A percentile compares a stretch with the other conserved stretches of the same genome.
Conservation (phyloP, 2,888 invertebrate genomes). For the Dasypolia templi region DNA sequence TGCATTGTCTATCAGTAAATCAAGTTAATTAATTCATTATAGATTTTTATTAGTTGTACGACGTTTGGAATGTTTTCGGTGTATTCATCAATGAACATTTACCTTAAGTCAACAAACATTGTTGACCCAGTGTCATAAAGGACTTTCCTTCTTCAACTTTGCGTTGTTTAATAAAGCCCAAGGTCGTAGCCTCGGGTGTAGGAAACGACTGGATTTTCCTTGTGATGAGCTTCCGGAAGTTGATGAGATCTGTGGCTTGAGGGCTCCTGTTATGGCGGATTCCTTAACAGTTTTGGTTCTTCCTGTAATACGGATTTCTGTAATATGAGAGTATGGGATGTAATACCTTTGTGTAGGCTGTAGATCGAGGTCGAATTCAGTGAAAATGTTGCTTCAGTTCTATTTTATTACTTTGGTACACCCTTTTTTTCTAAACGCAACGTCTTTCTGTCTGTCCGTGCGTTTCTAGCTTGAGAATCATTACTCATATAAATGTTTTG, state of each 20-base stretch:
- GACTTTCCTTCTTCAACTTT: conserved; percentile 6
- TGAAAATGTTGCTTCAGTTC: neutral
- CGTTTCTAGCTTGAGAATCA: neutral
- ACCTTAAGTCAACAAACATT: neutral
- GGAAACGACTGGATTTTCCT: conserved; percentile 39
- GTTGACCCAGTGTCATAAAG: neutral
- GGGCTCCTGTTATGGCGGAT: conserved; percentile 6
- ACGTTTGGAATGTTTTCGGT: neutral
- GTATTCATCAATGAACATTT: neutral
- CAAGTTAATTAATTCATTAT: neutral
- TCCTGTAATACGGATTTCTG: conserved; percentile 26
- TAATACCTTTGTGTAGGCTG: neutral
- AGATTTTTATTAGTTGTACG: neutral
- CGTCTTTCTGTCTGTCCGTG: neutral
- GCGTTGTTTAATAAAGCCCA: conserved; percentile 34
- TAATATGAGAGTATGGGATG: neutral
- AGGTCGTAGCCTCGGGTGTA: conserved; percentile 18
- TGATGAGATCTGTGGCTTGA: conserved; percentile 25
- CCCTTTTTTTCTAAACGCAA: neutral
- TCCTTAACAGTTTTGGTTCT: conserved; percentile 19
- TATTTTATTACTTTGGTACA: neutral
- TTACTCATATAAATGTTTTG: too few relatives aligned
- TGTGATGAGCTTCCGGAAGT: neutral
- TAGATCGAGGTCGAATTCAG: neutral
- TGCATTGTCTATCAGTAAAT: neutral